Percentiles rank a stretch among this genome's conserved stretches.
Evolutionary conservation across 2,888 invertebrate species (phyloP).

Genomic region (Drosophila affinis): DNA sequence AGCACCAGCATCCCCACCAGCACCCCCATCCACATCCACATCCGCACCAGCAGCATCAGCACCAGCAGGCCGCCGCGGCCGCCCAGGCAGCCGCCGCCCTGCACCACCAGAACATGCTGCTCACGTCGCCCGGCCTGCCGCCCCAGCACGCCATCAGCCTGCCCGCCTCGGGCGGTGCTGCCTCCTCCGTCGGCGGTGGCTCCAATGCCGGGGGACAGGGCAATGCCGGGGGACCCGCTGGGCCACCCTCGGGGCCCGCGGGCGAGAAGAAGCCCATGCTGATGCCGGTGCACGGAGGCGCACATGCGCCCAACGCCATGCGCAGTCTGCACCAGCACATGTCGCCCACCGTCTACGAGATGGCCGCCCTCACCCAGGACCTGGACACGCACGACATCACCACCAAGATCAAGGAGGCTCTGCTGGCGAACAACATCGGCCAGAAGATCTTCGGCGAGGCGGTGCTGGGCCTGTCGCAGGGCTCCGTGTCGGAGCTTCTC

Average conservation of each 20-base stretch:
- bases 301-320: conserved; percentile 88
- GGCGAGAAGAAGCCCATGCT: conserved; percentile 85
- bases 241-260: conserved; percentile 16
- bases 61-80: conserved; percentile 81
- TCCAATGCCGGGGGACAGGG: conserved; percentile 18
- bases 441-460: conserved; percentile 99
- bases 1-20: conserved; percentile 80
- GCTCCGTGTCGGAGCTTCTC: conserved; percentile 97
- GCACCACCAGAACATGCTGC: conserved; percentile 85
- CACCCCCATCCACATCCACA: conserved; percentile 40
- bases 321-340: conserved; percentile 92
- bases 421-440: conserved; percentile 98
- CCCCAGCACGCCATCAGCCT: conserved; percentile 89
- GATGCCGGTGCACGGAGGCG: conserved; percentile 87
- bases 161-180: conserved; percentile 83
- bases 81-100: conserved; percentile 81
- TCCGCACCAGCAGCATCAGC: conserved; percentile 76
- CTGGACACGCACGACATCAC: conserved; percentile 98
- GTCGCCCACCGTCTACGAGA: conserved; percentile 98
- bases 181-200: conserved; percentile 28
- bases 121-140: conserved; percentile 91
- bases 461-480: conserved; percentile 97
- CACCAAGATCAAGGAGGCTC: conserved; percentile 97
- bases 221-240: background rate
- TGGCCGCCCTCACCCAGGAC: conserved; percentile 98